Evolutionary conservation across 2,888 invertebrate species (phyloP).

Genomic region (Cheilosia variabilis): DNA sequence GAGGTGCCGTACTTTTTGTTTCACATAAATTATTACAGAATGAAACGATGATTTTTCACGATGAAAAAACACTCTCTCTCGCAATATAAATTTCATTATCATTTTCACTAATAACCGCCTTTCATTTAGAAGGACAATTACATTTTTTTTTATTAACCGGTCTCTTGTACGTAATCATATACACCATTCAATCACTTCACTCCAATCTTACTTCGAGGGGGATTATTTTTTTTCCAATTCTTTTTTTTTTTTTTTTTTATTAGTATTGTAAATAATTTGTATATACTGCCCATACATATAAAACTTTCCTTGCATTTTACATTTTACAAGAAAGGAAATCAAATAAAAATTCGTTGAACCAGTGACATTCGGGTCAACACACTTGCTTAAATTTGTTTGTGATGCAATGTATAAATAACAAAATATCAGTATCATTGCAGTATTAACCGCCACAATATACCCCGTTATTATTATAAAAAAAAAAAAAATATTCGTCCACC

Average conservation of each 20-base stretch:
- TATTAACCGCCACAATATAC: constrained; percentile 67
- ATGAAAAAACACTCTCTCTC: too few species aligned
- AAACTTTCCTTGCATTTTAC: constrained; percentile 24
- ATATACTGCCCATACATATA: constrained; percentile 28
- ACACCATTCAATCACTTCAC: constrained; percentile 37
- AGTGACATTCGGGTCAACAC: constrained; percentile 6
- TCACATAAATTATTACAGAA: not conserved
- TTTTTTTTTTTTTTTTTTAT: constrained; percentile 27
- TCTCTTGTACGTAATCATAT: constrained; percentile 33
- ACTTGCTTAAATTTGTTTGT: constrained; percentile 37
- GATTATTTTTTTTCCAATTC: not conserved
- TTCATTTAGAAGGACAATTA: not conserved
- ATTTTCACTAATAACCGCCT: too few species aligned
- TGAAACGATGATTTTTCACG: too few species aligned
- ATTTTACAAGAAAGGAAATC: constrained; percentile 12
- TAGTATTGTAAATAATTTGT: constrained; percentile 53
- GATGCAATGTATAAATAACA: constrained; percentile 54
- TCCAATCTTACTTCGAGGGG: constrained; percentile 16
- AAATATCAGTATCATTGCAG: constrained; percentile 66
- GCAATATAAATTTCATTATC: too few species aligned
- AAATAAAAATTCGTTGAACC: constrained; percentile 20
- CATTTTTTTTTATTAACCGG: not conserved
- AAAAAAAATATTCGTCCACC: constrained; percentile 65
- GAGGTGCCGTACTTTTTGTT: not conserved
- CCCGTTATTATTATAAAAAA: constrained; percentile 19